These are phyloP conservation scores for Proctacanthus coquilletti DNA, from an alignment of 1,140 invertebrate genomes.

Conservation along the genomic window DNA sequence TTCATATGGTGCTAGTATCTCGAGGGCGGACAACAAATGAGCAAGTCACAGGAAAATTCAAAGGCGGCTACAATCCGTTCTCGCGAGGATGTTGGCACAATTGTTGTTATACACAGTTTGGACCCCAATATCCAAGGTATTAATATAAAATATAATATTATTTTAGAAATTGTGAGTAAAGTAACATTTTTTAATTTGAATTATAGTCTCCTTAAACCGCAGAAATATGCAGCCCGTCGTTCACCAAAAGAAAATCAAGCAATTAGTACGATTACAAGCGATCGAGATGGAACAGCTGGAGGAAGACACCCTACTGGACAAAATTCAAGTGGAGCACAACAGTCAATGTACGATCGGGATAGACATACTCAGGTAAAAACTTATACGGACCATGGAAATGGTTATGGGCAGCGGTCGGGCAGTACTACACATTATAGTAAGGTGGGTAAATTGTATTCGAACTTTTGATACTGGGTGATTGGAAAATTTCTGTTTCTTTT, in stretches of 20 bases:
- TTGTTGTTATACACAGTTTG: constrained; percentile 89
- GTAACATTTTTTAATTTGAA: constrained; percentile 8
- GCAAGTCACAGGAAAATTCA: constrained; percentile 97
- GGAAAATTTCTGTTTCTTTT: neutral
- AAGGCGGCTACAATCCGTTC: constrained; percentile 93
- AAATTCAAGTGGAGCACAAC: constrained; percentile 30
- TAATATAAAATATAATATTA: neutral
- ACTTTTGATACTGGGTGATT: too few relatives aligned
- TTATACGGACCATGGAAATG: constrained; percentile 91
- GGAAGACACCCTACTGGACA: constrained; percentile 24
- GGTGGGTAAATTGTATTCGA: constrained; percentile 39
- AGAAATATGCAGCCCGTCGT: constrained; percentile 32
- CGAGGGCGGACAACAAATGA: constrained; percentile 99
- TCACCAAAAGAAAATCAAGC: constrained; percentile 28
- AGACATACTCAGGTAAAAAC: constrained; percentile 77
- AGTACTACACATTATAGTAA: constrained; percentile 86
- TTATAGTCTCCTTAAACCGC: constrained; percentile 34
- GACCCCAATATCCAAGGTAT: constrained; percentile 91
- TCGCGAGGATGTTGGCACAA: constrained; percentile 85
- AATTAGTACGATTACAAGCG: constrained; percentile 29
- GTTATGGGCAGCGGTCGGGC: constrained; percentile 46
- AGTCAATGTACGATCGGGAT: constrained; percentile 33
- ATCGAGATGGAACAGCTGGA: constrained; percentile 20
- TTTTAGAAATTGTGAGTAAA: constrained; percentile 6
- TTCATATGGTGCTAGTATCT: constrained; percentile 93